These are phyloP conservation scores for Microplitis mediator DNA, from an alignment of 1,140 invertebrate genomes.

Conservation along the genomic window DNA sequence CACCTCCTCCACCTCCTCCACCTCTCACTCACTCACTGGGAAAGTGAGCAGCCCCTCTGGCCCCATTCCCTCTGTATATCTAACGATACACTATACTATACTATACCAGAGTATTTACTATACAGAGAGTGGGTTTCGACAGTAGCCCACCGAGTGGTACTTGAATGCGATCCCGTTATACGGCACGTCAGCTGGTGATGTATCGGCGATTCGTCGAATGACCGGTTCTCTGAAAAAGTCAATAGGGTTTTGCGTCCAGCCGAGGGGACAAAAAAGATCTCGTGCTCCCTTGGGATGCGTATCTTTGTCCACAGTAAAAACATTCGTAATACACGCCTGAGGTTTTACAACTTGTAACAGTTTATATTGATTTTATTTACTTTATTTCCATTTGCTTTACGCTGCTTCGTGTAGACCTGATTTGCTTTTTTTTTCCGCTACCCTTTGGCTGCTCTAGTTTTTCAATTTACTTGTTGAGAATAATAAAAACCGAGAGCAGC, in stretches of 20 bases:
- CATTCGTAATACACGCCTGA: not conserved
- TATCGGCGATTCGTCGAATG: slow-evolving; percentile 42
- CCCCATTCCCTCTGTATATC: not conserved
- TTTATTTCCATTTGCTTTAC: not conserved
- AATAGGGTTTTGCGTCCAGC: slow-evolving; percentile 9
- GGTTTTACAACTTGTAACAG: not conserved
- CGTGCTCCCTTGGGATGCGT: not conserved
- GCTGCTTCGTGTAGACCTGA: not conserved
- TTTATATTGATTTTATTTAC: not conserved
- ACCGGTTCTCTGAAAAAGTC: slow-evolving; percentile 11
- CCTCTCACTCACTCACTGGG: not conserved
- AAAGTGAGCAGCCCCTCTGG: slow-evolving; percentile 9
- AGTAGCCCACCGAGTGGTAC: slow-evolving; percentile 30
- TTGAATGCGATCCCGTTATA: slow-evolving; percentile 44
- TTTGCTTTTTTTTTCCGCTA: no score
- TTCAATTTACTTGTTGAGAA: no score
- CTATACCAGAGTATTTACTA: not conserved
- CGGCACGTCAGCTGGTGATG: slow-evolving; percentile 44
- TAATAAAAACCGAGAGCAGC: not conserved
- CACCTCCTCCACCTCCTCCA: slow-evolving; percentile 6
- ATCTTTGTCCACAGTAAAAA: not conserved
- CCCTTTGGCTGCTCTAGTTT: no score
- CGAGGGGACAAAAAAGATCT: not conserved
- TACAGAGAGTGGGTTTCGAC: slow-evolving; percentile 4
- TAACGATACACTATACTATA: no score